phyloP scores from a whole-genome alignment of 2,888 invertebrate genomes.

The Heliconius charithonia region DNA sequence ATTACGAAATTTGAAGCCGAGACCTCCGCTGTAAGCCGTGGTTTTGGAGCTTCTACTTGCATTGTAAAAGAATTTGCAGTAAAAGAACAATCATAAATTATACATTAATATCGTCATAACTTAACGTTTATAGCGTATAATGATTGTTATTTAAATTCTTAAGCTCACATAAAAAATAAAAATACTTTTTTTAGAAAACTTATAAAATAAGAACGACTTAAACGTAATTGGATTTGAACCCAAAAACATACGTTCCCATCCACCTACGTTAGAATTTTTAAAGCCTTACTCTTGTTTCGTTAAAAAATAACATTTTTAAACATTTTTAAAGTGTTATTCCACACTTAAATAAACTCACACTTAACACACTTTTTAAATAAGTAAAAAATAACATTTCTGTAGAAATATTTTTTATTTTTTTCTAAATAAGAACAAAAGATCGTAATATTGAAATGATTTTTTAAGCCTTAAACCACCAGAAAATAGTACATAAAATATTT shows the following conservation, averaged over 20 bases:
- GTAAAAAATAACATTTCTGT: not conserved
- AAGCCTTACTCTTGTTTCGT: not conserved
- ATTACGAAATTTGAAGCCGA: not conserved
- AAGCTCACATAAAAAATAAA: too few species aligned
- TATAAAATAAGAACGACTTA: too few species aligned
- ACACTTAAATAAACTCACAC: too few species aligned
- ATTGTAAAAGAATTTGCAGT: not conserved
- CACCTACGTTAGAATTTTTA: too few species aligned
- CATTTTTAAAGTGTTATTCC: too few species aligned
- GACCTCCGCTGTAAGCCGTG: not conserved
- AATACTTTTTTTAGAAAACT: too few species aligned
- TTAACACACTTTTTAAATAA: too few species aligned
- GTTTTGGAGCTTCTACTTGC: not conserved
- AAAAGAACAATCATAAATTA: not conserved
- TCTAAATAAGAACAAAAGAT: slow-evolving; percentile 5
- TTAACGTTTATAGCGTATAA: not conserved
- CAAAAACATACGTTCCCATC: too few species aligned
- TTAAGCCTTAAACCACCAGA: too few species aligned
- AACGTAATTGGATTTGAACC: too few species aligned
- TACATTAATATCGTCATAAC: not conserved
- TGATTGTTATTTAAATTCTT: not conserved
- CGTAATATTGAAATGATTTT: not conserved
- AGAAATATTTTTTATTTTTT: not conserved
- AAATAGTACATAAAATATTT: not conserved
- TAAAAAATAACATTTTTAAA: too few species aligned